Conservation (phyloP, 2,113 vertebrate genomes). For the Athene noctua region DNA sequence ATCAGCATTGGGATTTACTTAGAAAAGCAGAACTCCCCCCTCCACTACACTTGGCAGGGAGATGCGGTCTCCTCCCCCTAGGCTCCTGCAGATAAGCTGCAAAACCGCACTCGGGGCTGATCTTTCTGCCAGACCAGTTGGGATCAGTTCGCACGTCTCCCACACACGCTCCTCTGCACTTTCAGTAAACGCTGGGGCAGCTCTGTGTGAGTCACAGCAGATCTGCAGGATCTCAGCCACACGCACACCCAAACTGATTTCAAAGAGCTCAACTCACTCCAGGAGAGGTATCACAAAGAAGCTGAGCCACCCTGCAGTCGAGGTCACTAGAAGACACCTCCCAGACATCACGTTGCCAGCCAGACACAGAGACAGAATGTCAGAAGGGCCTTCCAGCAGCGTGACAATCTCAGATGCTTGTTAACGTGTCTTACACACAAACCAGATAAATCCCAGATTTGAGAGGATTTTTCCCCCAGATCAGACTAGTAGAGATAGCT, state of each 20-base stretch:
- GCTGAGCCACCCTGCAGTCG: fast-evolving
- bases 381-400: not conserved
- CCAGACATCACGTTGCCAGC: fast-evolving
- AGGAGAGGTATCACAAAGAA: not conserved
- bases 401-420: not conserved
- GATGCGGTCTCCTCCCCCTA: not conserved
- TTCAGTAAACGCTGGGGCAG: not conserved
- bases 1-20: not conserved
- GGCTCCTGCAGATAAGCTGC: not conserved
- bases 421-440: not conserved
- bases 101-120: not conserved
- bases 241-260: not conserved
- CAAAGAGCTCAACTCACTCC: not conserved
- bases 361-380: not conserved
- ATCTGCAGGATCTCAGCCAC: not conserved
- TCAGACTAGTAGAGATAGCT: not conserved
- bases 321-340: not conserved
- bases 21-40: not conserved
- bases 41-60: not conserved
- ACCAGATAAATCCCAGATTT: not conserved
- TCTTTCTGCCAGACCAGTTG: conserved; percentile 4
- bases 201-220: not conserved
- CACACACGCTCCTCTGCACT: not conserved
- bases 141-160: not conserved
- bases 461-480: not conserved